Conservation (phyloP, 1,140 invertebrate species). For the Ceratitis capitata region DNA sequence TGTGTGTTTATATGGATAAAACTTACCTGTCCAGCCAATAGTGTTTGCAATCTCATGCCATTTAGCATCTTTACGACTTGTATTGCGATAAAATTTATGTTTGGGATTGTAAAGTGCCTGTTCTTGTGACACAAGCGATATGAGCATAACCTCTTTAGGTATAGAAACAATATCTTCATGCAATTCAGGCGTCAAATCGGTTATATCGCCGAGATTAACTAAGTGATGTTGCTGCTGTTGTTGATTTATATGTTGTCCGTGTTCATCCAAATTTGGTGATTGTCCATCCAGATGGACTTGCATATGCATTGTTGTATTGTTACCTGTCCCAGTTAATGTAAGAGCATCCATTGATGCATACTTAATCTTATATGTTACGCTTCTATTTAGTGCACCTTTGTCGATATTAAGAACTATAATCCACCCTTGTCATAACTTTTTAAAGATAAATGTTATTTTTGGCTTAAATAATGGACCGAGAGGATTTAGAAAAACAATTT, state of each 20-base stretch:
- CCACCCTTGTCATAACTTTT: not conserved
- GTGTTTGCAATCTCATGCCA: slow-evolving; percentile 57
- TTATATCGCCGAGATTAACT: slow-evolving; percentile 34
- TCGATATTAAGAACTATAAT: not conserved
- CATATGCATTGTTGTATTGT: slow-evolving; percentile 15
- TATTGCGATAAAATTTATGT: slow-evolving; percentile 58
- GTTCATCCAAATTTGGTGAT: not conserved
- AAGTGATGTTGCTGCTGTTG: slow-evolving; percentile 21
- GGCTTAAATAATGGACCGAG: not conserved
- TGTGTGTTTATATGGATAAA: not conserved
- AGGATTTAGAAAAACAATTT: not conserved
- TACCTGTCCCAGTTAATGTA: slow-evolving; percentile 11
- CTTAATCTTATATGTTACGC: not conserved
- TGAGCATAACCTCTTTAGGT: slow-evolving; percentile 51
- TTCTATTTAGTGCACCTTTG: not conserved
- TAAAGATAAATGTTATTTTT: not conserved
- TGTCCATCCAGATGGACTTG: not conserved
- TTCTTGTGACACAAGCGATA: slow-evolving; percentile 57
- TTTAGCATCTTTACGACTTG: slow-evolving; percentile 57
- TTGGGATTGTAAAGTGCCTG: slow-evolving; percentile 61
- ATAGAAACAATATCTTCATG: slow-evolving; percentile 40
- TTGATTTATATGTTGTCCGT: not conserved
- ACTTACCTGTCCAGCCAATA: slow-evolving; percentile 58
- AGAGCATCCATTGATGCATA: not conserved
- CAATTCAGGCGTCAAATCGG: slow-evolving; percentile 32